Conservation (phyloP, 2,888 invertebrate genomes). For the Drosophila eohydei region DNA sequence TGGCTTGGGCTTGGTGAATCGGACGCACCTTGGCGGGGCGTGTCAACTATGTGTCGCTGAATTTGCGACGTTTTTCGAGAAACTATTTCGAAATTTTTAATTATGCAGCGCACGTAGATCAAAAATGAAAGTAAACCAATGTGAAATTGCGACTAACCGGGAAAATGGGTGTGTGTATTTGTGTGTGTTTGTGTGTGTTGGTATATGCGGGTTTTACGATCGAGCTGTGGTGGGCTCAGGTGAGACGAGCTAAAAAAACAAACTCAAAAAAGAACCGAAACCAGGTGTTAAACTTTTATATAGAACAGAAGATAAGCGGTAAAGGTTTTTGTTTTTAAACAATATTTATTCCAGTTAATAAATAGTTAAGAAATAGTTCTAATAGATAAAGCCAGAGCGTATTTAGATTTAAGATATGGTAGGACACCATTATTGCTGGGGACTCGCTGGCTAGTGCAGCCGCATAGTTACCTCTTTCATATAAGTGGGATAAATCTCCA, state of each 20-base stretch:
- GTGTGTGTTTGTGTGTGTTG: conserved; percentile 11
- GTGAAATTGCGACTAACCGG: conserved; percentile 67
- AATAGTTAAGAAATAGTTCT: conserved; percentile 64
- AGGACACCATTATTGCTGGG: conserved; percentile 26
- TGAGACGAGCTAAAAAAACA: conserved; percentile 16
- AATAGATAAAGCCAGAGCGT: conserved; percentile 40
- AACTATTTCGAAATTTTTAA: conserved; percentile 60
- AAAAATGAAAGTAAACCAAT: conserved; percentile 75
- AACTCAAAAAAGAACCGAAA: conserved; percentile 38
- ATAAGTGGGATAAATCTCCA: conserved; percentile 84
- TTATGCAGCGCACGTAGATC: conserved; percentile 74
- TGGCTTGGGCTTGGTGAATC: conserved; percentile 21
- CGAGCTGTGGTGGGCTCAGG: conserved; percentile 9
- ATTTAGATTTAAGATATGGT: conserved; percentile 24
- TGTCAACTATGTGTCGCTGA: conserved; percentile 42
- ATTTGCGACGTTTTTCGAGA: conserved; percentile 59
- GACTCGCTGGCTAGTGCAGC: conserved; percentile 66
- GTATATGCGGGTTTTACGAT: conserved; percentile 19
- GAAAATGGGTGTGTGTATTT: conserved; percentile 30
- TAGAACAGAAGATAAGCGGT: conserved; percentile 34
- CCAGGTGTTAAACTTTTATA: conserved; percentile 50
- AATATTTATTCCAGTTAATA: conserved; percentile 68
- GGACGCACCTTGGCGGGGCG: conserved; percentile 67
- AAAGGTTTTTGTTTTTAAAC: conserved; percentile 17
- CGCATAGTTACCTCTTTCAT: conserved; percentile 85